These are phyloP conservation scores for Sceliomorpha sp. DNA, from an alignment of 2,888 invertebrate species.

Conservation along the genomic window DNA sequence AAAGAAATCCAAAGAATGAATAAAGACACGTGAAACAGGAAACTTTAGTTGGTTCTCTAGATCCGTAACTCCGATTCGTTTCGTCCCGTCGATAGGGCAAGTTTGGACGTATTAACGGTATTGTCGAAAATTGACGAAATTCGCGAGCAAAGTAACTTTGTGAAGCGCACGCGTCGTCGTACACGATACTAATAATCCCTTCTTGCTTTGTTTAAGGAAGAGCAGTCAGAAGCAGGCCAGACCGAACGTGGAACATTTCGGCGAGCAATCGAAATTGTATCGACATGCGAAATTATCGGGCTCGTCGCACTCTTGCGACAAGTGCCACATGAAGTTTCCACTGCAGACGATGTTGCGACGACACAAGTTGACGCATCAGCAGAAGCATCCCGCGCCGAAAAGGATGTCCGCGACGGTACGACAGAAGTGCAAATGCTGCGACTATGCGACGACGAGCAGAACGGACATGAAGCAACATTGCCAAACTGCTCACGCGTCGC, in stretches of 20 bases:
- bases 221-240: constrained; percentile 13
- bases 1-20: too few relatives aligned
- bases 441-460: not conserved
- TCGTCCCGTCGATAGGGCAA: too few relatives aligned
- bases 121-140: too few relatives aligned
- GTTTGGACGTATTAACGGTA: too few relatives aligned
- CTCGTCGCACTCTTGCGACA: constrained; percentile 59
- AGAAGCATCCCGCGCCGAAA: not conserved
- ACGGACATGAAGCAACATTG: not conserved
- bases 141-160: too few relatives aligned
- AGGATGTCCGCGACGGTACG: not conserved
- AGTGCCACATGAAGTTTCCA: constrained; percentile 68
- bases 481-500: not conserved
- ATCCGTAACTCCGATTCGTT: too few relatives aligned
- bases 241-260: not conserved
- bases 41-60: too few relatives aligned
- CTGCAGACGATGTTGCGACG: constrained; percentile 65
- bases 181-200: constrained; percentile 26
- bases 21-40: too few relatives aligned
- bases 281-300: not conserved
- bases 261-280: not conserved
- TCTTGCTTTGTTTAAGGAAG: constrained; percentile 65
- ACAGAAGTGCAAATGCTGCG: not conserved
- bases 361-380: constrained; percentile 60
- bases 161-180: not conserved